Base-by-base conservation (phyloP, 1,140 invertebrate species). In the Zaprionus tsacasi region DNA sequence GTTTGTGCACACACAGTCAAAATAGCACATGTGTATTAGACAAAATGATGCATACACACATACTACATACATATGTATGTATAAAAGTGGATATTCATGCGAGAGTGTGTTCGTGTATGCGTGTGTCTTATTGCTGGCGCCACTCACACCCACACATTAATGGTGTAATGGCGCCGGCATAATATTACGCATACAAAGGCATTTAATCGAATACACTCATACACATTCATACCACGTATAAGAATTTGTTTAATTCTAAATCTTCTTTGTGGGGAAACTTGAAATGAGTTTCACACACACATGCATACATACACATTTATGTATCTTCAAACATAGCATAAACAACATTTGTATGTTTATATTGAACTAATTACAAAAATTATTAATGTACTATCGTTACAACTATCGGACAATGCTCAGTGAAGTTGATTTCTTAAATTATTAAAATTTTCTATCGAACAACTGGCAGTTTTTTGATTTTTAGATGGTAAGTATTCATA, bases 121-220 rank as follows among this genome's bases (percentile, higher is more conserved):
- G 17, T 70, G 48, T 57, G 36, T 57, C 30, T 11, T 36, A 30
- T 54, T 55, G 57, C 48, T 61, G 58, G 67, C 67, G 67, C 67
- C 67, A 70, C 67, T 61, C 67, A 70, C 67, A 70, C 67, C 57
- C 67, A 70, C 67, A 70, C 50, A n/a, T 43, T 55, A 61, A 54
- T 27, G 43, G 57, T 70, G 67, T 55, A 61, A 61, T 70, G 57
- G 58, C 57, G 58, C 67, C 67, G 67, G 67, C 36, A 61, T 54
- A 56, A 59, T 45, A 21, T 35, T 13, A 54, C 48, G 52, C 63
- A 40, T 11, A 33, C 58, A 64, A 15, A 70, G 10, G 38, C 35
- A 50, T 50, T 61, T 10, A 38, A 25, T 58, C 12, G 17, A 11
- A 63, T 63, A 35, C 43, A 71, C 43, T 60, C 36, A 72, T 61